Conservation (phyloP, 1,140 invertebrate species). For the Maconellicoccus hirsutus region DNA sequence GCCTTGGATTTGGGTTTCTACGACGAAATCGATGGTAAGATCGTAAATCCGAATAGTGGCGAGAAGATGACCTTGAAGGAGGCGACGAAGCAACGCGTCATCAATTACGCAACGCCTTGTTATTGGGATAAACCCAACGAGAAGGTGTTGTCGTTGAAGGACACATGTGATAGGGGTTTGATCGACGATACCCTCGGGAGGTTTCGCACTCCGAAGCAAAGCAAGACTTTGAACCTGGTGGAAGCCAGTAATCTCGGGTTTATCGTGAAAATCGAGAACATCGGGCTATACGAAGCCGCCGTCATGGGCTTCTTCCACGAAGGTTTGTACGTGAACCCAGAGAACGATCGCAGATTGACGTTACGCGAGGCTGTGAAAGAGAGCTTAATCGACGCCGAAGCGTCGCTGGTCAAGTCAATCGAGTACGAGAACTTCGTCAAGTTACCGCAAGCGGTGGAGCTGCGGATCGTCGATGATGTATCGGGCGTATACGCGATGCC, state of each 20-base stretch:
- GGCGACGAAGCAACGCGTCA: slow-evolving; percentile 62
- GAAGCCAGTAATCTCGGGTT: slow-evolving; percentile 61
- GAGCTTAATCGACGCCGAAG: slow-evolving; percentile 67
- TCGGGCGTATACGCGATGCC: slow-evolving; percentile 55
- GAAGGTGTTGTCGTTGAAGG: slow-evolving; percentile 55
- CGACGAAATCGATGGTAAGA: slow-evolving; percentile 64
- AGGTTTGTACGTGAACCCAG: slow-evolving; percentile 68
- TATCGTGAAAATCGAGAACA: slow-evolving; percentile 73
- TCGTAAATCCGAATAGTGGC: slow-evolving; percentile 62
- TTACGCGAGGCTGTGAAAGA: slow-evolving; percentile 63
- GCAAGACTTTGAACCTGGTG: slow-evolving; percentile 50
- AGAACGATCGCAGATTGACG: slow-evolving; percentile 60
- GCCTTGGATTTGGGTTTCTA: slow-evolving; percentile 78
- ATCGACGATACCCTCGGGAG: slow-evolving; percentile 67
- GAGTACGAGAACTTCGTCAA: slow-evolving; percentile 55
- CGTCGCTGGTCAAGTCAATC: slow-evolving; percentile 64
- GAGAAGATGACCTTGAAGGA: slow-evolving; percentile 70
- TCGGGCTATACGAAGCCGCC: slow-evolving; percentile 67
- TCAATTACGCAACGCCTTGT: slow-evolving; percentile 65
- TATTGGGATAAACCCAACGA: slow-evolving; percentile 62
- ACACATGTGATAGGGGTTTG: slow-evolving; percentile 67
- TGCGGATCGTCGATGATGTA: slow-evolving; percentile 58
- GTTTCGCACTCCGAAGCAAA: slow-evolving; percentile 59
- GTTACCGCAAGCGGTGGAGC: slow-evolving; percentile 60
- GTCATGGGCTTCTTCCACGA: slow-evolving; percentile 71